phyloP scores from a whole-genome alignment of 2,888 invertebrate species.

The Troides oblongomaculatus region DNA sequence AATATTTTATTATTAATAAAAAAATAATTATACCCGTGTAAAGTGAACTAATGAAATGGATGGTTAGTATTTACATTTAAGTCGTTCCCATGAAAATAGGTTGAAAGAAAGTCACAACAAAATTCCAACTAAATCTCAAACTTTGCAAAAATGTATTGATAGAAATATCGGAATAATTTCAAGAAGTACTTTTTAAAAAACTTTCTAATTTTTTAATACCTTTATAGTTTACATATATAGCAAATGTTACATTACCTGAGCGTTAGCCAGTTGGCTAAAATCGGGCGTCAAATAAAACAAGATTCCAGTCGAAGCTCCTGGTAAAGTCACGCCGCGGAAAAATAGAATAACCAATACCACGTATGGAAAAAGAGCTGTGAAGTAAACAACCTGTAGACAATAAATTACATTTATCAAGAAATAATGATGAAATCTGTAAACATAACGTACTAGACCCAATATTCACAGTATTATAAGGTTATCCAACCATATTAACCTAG shows the following conservation, averaged over 20 bases:
- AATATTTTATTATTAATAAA: no score
- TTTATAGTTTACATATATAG: background rate
- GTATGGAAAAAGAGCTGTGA: constrained; percentile 88
- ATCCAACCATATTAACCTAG: background rate
- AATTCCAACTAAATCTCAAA: no score
- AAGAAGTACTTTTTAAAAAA: no score
- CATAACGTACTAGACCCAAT: background rate
- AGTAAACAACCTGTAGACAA: constrained; percentile 83
- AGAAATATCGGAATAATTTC: no score
- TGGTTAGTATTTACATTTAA: no score
- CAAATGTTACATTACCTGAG: constrained; percentile 73
- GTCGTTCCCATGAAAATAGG: no score
- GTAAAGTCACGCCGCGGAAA: constrained; percentile 87
- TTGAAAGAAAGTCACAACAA: no score
- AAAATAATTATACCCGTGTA: no score
- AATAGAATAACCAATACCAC: constrained; percentile 87
- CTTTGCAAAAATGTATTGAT: no score
- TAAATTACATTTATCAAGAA: background rate
- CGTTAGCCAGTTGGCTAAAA: constrained; percentile 85
- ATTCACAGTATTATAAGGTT: background rate
- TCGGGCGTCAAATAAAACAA: constrained; percentile 89
- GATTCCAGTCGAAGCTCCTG: constrained; percentile 88
- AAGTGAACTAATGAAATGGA: no score
- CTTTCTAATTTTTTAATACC: no score
- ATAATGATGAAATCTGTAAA: background rate